phyloP scores from a whole-genome alignment of 2,113 vertebrate species.

The Rhinoptilus africanus region DNA sequence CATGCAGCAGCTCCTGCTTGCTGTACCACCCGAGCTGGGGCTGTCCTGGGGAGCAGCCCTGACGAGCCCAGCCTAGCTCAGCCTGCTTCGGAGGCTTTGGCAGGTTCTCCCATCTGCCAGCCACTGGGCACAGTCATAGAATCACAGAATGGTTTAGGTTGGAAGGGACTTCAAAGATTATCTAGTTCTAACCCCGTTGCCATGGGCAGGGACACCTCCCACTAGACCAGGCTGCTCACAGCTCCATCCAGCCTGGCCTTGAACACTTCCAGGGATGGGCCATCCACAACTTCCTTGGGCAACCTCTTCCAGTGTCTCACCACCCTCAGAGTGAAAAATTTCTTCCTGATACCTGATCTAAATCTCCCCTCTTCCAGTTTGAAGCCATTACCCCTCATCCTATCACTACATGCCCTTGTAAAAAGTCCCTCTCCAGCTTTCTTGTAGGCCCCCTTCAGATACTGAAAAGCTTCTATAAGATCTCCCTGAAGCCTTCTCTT shows the following conservation, averaged over 20 bases:
- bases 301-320: not conserved
- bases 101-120: not conserved
- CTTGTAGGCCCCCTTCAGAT: not conserved
- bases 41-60: not conserved
- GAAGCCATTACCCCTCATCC: not conserved
- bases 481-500: not conserved
- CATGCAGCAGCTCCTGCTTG: constrained; percentile 8
- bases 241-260: not conserved
- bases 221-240: not conserved
- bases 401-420: not conserved
- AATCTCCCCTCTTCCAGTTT: not conserved
- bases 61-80: rapidly evolving
- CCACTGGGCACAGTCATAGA: not conserved
- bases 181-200: not conserved
- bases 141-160: not conserved
- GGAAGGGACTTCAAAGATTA: not conserved
- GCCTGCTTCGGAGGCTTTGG: rapidly evolving
- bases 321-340: not conserved
- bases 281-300: not conserved
- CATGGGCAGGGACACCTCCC: not conserved
- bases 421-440: not conserved
- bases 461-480: not conserved
- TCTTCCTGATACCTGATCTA: not conserved
- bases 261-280: not conserved
- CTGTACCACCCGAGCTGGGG: not conserved